Conservation (phyloP, 2,113 vertebrate genomes). For the Ptilorrhoa leucosticta region DNA sequence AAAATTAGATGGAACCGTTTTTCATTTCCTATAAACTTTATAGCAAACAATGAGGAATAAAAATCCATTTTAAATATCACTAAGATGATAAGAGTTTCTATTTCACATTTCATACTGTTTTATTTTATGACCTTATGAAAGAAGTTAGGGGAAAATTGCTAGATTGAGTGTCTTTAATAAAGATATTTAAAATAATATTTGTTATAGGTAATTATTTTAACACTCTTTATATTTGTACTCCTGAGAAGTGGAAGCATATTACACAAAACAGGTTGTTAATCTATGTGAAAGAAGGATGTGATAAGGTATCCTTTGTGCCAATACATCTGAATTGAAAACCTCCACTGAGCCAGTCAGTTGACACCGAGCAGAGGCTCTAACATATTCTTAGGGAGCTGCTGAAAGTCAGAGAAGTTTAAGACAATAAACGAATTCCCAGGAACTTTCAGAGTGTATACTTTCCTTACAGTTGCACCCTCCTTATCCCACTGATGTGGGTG, state of each 20-base stretch:
- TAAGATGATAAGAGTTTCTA: neutral
- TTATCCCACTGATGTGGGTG: neutral
- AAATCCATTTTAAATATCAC: neutral
- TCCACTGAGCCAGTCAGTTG: neutral
- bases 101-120: neutral
- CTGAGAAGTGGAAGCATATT: neutral
- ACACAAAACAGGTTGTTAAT: neutral
- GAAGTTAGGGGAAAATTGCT: neutral
- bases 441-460: rapidly evolving
- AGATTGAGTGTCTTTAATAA: neutral
- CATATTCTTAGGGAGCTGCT: neutral
- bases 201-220: neutral
- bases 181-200: neutral
- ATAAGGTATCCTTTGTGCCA: rapidly evolving
- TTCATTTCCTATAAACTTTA: neutral
- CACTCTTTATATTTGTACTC: neutral
- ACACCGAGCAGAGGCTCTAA: neutral
- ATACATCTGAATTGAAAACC: neutral
- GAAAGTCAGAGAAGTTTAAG: neutral
- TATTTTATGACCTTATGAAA: neutral
- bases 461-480: neutral
- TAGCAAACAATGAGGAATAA: neutral
- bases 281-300: neutral
- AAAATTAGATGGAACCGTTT: neutral
- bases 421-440: neutral